Evolutionary conservation across 2,888 invertebrate species (phyloP), one percentile per base, ranked within the genome.

Genomic region (Lithosia quadra): DNA sequence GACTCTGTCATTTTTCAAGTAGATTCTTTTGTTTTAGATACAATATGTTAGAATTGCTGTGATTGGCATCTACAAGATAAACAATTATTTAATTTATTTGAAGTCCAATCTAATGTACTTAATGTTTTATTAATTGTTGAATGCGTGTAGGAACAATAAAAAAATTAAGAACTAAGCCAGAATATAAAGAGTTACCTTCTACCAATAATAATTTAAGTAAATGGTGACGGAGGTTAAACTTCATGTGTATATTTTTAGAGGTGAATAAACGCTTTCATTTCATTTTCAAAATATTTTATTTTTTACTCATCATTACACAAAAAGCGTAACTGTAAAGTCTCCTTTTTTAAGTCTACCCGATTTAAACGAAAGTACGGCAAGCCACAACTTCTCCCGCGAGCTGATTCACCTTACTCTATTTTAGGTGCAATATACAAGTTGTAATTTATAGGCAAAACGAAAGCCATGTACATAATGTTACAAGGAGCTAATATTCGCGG

Each of bases 391-490:
- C 22, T 36, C 15, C 21, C 4, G 15, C 10, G 15, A 39, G 39
- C 63, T 49, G 34, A 63, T 49, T 62, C 58, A 63, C 28, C 57
- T 33, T n/a, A 55, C 34, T 57, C 67, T 63, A 58, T 58, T 67
- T 53, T 13, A 67, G 49, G 21, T 34, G n/a, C 43, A 22, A 15
- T 63, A 36, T 28, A 58, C 43, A 62, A 21, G 22, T 21, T 28
- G 15, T 49, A 33, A 24, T 49, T 67, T 61, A 56, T 36, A 18
- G 57, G 11, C 13, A 49, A 63, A 63, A 58, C 49, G 57, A 58
- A 57, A 62, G 33, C n/a, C 57, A 43, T 43, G 18, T 56, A 34
- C 39, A 39, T 43, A 60, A 53, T n/a, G 43, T 34, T 60, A 49
- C 28, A 58, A n/a, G 24, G 24, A 43, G 24, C 21, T 24, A 61